Percentiles rank a stretch among this genome's conserved stretches.
phyloP scores from a whole-genome alignment of 2,797 vertebrate genomes.

The Staurois parvus region DNA sequence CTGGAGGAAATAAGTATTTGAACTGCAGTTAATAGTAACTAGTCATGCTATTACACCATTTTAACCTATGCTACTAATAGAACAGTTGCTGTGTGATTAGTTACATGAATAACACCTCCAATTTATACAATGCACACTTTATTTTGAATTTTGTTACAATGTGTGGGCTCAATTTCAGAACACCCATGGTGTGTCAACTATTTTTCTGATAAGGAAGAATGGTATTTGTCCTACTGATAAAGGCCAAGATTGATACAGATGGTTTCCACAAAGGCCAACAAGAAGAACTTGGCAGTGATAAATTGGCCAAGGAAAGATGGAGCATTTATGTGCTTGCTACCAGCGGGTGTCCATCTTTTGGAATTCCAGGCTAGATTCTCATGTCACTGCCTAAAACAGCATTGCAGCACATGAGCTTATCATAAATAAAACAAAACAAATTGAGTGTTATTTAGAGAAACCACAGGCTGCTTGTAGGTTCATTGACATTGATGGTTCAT shows the following conservation, averaged over 20 bases:
- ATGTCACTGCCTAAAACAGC: neutral
- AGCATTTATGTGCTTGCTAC: neutral
- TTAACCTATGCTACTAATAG: too few relatives aligned
- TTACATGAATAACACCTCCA: too few relatives aligned
- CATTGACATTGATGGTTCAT: conserved; percentile 2
- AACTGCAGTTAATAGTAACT: too few relatives aligned
- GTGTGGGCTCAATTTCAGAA: too few relatives aligned
- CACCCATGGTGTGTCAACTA: too few relatives aligned
- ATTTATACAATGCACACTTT: too few relatives aligned
- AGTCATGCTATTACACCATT: too few relatives aligned
- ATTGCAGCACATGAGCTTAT: neutral
- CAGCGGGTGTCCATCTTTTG: neutral
- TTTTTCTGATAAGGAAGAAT: conserved; percentile 18
- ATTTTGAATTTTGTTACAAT: too few relatives aligned
- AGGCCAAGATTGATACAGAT: neutral
- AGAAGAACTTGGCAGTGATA: neutral
- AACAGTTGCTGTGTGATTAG: too few relatives aligned
- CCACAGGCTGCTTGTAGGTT: neutral
- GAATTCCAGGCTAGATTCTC: neutral
- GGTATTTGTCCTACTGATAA: conserved; percentile 17
- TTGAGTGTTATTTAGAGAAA: conserved; percentile 15
- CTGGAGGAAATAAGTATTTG: too few relatives aligned
- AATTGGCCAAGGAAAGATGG: neutral
- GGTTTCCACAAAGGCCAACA: neutral
- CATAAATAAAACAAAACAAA: neutral